Evolutionary conservation across 2,113 vertebrate species (phyloP).

Genomic region (Cyphomyrus plagiostoma): DNA sequence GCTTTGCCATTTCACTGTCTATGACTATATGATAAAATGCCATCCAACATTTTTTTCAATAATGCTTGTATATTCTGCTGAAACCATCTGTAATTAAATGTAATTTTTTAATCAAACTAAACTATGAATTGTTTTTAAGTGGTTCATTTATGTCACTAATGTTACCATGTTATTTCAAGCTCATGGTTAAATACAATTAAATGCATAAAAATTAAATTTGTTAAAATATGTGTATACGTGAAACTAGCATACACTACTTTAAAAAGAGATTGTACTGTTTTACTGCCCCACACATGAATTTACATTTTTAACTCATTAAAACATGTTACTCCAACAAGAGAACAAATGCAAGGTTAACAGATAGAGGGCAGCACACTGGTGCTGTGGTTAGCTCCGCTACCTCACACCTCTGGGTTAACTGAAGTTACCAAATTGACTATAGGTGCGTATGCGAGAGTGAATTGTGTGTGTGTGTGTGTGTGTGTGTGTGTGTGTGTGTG

Average conservation of each 20-base stretch:
- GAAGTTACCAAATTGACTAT: too few species aligned
- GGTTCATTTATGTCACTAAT: too few species aligned
- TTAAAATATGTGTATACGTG: neutral
- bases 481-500: too few species aligned
- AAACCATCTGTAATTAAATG: neutral
- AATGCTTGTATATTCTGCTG: neutral
- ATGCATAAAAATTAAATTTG: neutral
- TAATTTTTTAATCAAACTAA: neutral
- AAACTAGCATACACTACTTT: neutral
- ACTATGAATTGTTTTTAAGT: neutral
- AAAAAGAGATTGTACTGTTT: neutral
- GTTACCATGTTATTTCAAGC: too few species aligned
- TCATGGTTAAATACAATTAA: neutral
- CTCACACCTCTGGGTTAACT: too few species aligned
- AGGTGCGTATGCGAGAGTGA: too few species aligned
- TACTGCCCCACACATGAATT: neutral
- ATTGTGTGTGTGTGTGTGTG: too few species aligned
- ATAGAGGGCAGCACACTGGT: too few species aligned
- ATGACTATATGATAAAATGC: neutral
- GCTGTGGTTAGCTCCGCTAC: too few species aligned
- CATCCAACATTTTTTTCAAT: neutral
- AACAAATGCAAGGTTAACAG: neutral
- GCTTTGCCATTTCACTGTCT: neutral
- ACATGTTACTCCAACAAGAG: neutral
- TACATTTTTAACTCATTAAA: neutral